Conservation (phyloP, 1,140 invertebrate genomes). For the Sminthurinus signatus region DNA sequence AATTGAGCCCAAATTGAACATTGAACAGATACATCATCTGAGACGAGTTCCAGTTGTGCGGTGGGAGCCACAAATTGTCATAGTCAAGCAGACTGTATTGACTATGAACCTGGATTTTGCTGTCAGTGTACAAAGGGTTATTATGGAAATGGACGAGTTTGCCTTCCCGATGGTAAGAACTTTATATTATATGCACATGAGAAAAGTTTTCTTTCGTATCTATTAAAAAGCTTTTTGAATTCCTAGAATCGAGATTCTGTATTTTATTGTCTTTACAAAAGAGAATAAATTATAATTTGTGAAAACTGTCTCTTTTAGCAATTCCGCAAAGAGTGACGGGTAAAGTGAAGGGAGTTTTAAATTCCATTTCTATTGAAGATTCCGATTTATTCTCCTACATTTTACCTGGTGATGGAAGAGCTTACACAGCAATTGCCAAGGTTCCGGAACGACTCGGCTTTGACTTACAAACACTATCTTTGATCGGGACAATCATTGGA, state of each 20-base stretch:
- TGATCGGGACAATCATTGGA: constrained; percentile 72
- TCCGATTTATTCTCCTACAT: constrained; percentile 89
- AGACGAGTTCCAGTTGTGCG: constrained; percentile 40
- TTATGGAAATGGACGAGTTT: constrained; percentile 82
- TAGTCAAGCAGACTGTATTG: constrained; percentile 69
- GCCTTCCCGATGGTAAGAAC: constrained; percentile 66
- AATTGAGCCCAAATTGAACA: too few species aligned
- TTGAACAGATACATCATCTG: constrained; percentile 24
- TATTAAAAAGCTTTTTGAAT: too few species aligned
- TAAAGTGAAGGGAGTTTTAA: constrained; percentile 70
- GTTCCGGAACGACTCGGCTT: constrained; percentile 64
- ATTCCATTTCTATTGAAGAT: constrained; percentile 63
- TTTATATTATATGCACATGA: too few species aligned
- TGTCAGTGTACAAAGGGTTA: constrained; percentile 72
- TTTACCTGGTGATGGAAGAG: constrained; percentile 75
- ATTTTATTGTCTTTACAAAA: too few species aligned
- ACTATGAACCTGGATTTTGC: constrained; percentile 77
- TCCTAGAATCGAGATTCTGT: too few species aligned
- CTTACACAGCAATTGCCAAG: constrained; percentile 82
- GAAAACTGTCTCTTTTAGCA: too few species aligned
- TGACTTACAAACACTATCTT: constrained; percentile 69
- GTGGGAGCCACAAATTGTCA: constrained; percentile 62
- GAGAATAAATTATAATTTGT: too few species aligned
- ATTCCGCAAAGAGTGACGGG: constrained; percentile 77
- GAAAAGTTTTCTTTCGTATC: too few species aligned